Percentiles rank a stretch among this genome's conserved stretches.
phyloP scores from a whole-genome alignment of 2,888 invertebrate species.

The Eurois occulta region DNA sequence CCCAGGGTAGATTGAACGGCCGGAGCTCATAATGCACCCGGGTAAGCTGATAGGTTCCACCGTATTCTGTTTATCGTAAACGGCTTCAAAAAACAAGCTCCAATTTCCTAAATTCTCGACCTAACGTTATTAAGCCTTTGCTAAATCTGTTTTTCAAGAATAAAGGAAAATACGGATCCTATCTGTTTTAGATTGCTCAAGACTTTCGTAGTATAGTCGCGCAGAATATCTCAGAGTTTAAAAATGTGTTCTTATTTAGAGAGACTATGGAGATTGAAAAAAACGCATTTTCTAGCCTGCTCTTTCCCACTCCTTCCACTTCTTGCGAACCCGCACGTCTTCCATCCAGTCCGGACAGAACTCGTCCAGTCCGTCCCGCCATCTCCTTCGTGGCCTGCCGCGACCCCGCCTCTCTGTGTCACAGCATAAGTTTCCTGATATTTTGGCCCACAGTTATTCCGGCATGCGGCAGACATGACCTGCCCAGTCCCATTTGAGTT shows the following conservation, averaged over 20 bases:
- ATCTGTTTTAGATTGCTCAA: slow-evolving; percentile 13
- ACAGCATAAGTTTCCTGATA: too few relatives aligned
- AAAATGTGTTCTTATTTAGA: background rate
- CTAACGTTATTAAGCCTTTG: slow-evolving; percentile 36
- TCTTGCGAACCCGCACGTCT: too few relatives aligned
- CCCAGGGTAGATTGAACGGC: slow-evolving; percentile 40
- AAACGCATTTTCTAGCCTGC: background rate
- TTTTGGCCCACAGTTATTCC: too few relatives aligned
- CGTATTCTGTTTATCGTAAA: slow-evolving; percentile 55
- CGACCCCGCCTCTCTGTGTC: too few relatives aligned
- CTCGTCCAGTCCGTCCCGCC: too few relatives aligned
- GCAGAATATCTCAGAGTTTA: background rate
- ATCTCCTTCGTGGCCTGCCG: too few relatives aligned
- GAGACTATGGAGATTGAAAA: background rate
- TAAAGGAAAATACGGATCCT: slow-evolving; percentile 13
- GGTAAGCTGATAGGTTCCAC: slow-evolving; percentile 49
- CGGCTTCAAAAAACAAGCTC: slow-evolving; percentile 46
- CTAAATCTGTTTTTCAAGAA: slow-evolving; percentile 35
- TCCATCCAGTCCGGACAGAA: too few relatives aligned
- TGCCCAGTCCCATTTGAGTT: too few relatives aligned
- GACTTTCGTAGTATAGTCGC: background rate
- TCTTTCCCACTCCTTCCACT: too few relatives aligned
- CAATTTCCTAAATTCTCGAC: slow-evolving; percentile 55
- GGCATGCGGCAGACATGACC: too few relatives aligned
- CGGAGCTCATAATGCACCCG: slow-evolving; percentile 44